phyloP scores from a whole-genome alignment of 1,140 invertebrate genomes.

The Pseudobourletiella spinata region DNA sequence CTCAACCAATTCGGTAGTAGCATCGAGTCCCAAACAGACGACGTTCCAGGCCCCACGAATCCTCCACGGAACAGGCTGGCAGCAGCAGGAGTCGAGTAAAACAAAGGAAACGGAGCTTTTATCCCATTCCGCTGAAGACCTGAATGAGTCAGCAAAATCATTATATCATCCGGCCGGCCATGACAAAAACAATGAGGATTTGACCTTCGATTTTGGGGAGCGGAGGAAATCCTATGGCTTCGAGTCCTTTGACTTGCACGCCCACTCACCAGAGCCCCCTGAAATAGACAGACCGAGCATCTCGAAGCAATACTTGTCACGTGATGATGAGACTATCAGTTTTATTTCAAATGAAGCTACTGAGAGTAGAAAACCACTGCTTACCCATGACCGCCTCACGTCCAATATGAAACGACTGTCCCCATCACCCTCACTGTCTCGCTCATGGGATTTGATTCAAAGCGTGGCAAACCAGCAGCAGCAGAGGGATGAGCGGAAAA shows the following conservation, averaged over 20 bases:
- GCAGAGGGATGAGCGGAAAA: slow-evolving; percentile 7
- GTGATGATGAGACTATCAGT: background rate
- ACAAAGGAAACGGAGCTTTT: background rate
- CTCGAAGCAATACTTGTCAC: background rate
- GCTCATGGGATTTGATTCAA: slow-evolving; percentile 33
- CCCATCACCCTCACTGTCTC: slow-evolving; percentile 16
- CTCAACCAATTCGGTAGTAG: background rate
- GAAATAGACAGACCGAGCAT: background rate
- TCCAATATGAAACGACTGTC: background rate
- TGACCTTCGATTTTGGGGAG: slow-evolving; percentile 25
- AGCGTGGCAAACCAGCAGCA: slow-evolving; percentile 8
- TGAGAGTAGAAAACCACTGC: too few relatives aligned
- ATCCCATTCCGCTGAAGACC: background rate
- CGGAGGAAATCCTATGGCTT: slow-evolving; percentile 33
- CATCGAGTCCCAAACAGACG: background rate
- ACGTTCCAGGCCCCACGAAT: background rate
- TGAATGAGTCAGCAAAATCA: background rate
- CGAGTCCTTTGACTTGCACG: slow-evolving; percentile 18
- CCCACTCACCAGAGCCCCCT: background rate
- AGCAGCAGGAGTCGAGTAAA: background rate
- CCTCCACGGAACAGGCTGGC: too few relatives aligned
- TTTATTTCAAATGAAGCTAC: background rate
- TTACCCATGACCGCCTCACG: background rate
- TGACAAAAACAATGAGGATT: background rate
- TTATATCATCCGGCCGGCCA: background rate